phyloP scores from a whole-genome alignment of 2,888 invertebrate species.

The Chesias legatella region DNA sequence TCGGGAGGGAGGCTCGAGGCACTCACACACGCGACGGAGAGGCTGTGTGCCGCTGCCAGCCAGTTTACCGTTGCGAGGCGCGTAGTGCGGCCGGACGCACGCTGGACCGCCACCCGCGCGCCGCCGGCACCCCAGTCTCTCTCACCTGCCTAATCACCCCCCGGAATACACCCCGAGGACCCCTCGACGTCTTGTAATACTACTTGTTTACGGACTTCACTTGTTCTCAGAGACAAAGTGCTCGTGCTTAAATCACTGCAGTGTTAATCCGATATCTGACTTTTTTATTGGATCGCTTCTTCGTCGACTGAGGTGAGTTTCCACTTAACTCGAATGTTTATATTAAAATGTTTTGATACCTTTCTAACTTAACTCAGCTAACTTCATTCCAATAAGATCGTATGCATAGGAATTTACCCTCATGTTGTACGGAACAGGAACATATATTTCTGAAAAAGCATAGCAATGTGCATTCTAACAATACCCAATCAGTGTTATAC shows the following conservation, averaged over 20 bases:
- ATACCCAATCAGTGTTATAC: too few species aligned
- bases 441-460: too few species aligned
- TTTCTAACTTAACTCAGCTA: too few species aligned
- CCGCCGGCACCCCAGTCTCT: constrained; percentile 65
- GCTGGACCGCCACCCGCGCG: constrained; percentile 71
- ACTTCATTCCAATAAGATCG: too few species aligned
- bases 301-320: constrained; percentile 60
- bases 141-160: constrained; percentile 41
- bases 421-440: too few species aligned
- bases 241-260: constrained; percentile 73
- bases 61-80: constrained; percentile 81
- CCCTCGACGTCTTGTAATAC: constrained; percentile 45
- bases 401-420: too few species aligned
- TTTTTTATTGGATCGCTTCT: constrained; percentile 73
- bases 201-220: constrained; percentile 51
- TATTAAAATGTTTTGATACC: too few species aligned
- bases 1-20: constrained; percentile 78
- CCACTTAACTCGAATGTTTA: constrained; percentile 5
- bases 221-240: constrained; percentile 69
- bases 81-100: constrained; percentile 78
- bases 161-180: constrained; percentile 46
- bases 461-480: too few species aligned
- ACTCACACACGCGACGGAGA: constrained; percentile 75
- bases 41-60: constrained; percentile 71
- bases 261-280: constrained; percentile 73